phyloP scores from a whole-genome alignment of 92 coral and sea anemone genomes.

The Epizoanthus scotinus region DNA sequence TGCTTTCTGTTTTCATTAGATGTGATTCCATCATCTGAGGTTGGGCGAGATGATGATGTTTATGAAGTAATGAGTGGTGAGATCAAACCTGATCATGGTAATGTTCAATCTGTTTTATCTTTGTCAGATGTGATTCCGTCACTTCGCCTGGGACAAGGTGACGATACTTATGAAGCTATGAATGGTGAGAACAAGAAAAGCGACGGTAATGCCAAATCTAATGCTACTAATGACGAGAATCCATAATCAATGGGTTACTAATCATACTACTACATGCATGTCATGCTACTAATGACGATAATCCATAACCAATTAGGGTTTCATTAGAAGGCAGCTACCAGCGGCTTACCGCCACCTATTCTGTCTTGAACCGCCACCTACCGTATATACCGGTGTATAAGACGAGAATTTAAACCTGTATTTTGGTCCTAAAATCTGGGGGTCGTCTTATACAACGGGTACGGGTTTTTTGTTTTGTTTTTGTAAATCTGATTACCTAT shows the following conservation, averaged over 20 bases:
- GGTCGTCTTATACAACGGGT: too few relatives aligned
- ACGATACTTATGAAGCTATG: slow-evolving; percentile 71
- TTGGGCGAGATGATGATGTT: slow-evolving; percentile 47
- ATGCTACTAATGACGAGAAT: slow-evolving; percentile 10
- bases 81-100: slow-evolving; percentile 19
- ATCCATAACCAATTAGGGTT: too few relatives aligned
- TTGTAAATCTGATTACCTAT: too few relatives aligned
- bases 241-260: background rate
- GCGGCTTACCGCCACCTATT: too few relatives aligned
- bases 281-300: too few relatives aligned
- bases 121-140: slow-evolving; percentile 59
- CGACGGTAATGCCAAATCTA: slow-evolving; percentile 32
- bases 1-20: slow-evolving; percentile 38
- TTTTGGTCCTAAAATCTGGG: too few relatives aligned
- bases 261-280: background rate
- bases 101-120: slow-evolving; percentile 38
- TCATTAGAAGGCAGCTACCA: too few relatives aligned
- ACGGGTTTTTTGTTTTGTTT: too few relatives aligned
- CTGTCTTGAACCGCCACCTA: too few relatives aligned
- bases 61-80: slow-evolving; percentile 72
- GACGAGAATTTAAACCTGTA: too few relatives aligned
- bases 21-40: slow-evolving; percentile 55
- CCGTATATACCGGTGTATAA: too few relatives aligned
- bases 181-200: slow-evolving; percentile 52
- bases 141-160: slow-evolving; percentile 31